These are phyloP conservation scores for Clinocottus analis DNA, from an alignment of 2,113 vertebrate genomes.

Conservation along the genomic window DNA sequence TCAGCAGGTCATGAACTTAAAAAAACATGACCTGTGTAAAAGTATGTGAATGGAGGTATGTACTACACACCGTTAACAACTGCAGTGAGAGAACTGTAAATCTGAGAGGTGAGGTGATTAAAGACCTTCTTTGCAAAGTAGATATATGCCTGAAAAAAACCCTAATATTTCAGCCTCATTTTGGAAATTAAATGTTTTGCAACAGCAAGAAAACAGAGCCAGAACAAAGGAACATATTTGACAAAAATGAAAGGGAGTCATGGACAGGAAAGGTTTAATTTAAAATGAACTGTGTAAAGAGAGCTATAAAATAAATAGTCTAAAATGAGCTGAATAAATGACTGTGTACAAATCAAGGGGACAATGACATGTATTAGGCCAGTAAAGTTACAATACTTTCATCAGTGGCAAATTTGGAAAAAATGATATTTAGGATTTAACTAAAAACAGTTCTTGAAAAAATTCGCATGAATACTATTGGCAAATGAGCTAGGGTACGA, in stretches of 20 bases:
- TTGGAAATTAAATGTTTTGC: conserved; percentile 80
- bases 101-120: conserved; percentile 46
- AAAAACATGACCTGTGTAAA: conserved; percentile 35
- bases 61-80: conserved; percentile 34
- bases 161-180: conserved; percentile 68
- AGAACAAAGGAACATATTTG: conserved; percentile 54
- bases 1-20: conserved; percentile 18
- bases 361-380: conserved; percentile 8
- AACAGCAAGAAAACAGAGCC: conserved; percentile 64
- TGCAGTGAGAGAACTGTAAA: conserved; percentile 38
- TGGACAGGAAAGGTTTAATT: conserved; percentile 43
- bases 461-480: neutral
- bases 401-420: no score
- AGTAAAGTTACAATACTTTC: neutral
- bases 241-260: conserved; percentile 43
- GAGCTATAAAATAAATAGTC: neutral
- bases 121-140: conserved; percentile 70
- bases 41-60: conserved; percentile 31
- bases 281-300: conserved; percentile 26
- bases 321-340: conserved; percentile 26
- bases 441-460: neutral
- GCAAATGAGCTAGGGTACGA: neutral
- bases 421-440: no score
- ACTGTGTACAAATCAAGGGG: conserved; percentile 19
- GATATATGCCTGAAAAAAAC: conserved; percentile 68